A percentile compares a stretch with the other conserved stretches of the same genome.
phyloP scores from a whole-genome alignment of 2,888 invertebrate species.

The Eretmocerus hayati region DNA sequence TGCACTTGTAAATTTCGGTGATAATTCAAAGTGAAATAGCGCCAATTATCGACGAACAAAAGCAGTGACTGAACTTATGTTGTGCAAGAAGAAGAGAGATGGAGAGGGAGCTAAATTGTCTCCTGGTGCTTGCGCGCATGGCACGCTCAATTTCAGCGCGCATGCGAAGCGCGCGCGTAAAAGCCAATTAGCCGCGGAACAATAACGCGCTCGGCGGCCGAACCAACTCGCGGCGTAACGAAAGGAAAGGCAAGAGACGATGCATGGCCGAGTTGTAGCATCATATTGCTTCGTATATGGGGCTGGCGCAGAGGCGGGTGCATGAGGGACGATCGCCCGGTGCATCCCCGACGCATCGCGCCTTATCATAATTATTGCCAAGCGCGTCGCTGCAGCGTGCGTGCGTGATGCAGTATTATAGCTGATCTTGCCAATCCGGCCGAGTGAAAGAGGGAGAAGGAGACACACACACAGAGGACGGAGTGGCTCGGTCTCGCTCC shows the following conservation, averaged over 20 bases:
- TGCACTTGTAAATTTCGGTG: no score
- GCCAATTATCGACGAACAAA: neutral
- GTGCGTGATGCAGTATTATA: neutral
- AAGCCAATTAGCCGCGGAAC: conserved; percentile 21
- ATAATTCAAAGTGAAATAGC: no score
- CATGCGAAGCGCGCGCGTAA: conserved; percentile 4
- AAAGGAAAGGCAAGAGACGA: neutral
- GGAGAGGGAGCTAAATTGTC: neutral
- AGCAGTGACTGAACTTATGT: neutral
- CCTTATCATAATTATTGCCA: conserved; percentile 24
- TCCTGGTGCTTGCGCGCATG: neutral
- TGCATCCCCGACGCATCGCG: no score
- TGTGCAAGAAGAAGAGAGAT: neutral
- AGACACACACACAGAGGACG: conserved; percentile 10
- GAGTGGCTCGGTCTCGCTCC: neutral
- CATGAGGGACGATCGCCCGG: no score
- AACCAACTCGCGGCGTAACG: no score
- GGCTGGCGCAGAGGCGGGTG: no score
- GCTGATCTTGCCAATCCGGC: no score
- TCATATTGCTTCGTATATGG: no score
- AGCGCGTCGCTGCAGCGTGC: conserved; percentile 5
- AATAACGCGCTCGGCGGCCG: conserved; percentile 9
- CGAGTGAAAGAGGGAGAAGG: no score
- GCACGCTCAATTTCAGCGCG: conserved; percentile 3
- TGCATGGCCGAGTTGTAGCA: no score